Evolutionary conservation across 2,888 invertebrate genomes (phyloP).

Genomic region (Parnassius mnemosyne): DNA sequence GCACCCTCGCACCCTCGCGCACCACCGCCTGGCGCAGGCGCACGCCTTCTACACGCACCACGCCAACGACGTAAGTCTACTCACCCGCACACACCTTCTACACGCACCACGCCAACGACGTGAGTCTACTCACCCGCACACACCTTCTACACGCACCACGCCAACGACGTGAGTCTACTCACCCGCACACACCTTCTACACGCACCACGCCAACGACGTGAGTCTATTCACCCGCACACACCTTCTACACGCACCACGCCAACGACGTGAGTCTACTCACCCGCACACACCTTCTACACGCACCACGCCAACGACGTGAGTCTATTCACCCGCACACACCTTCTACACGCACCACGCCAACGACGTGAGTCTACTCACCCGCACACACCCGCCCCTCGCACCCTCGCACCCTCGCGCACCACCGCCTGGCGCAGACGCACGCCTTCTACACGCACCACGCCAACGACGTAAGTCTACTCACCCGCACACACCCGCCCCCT

Average conservation of each 20-base stretch:
- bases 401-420: slow-evolving; percentile 85
- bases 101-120: slow-evolving; percentile 85
- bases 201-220: slow-evolving; percentile 86
- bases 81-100: slow-evolving; percentile 76
- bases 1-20: no score
- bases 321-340: slow-evolving; percentile 82
- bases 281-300: slow-evolving; percentile 58
- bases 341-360: slow-evolving; percentile 82
- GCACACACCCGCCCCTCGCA: no score
- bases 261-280: slow-evolving; percentile 86
- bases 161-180: slow-evolving; percentile 85
- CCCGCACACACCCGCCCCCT: slow-evolving; percentile 84
- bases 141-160: slow-evolving; percentile 76
- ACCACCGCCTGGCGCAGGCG: slow-evolving; percentile 36
- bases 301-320: slow-evolving; percentile 86
- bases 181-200: slow-evolving; percentile 69
- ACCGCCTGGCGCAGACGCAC: no score
- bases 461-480: slow-evolving; percentile 85
- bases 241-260: slow-evolving; percentile 80
- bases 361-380: slow-evolving; percentile 87
- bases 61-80: slow-evolving; percentile 84
- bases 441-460: slow-evolving; percentile 80
- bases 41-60: slow-evolving; percentile 71
- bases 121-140: slow-evolving; percentile 83
- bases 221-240: slow-evolving; percentile 82